Evolutionary conservation across 2,888 invertebrate species (phyloP).

Genomic region (Himalopsyche anomala): DNA sequence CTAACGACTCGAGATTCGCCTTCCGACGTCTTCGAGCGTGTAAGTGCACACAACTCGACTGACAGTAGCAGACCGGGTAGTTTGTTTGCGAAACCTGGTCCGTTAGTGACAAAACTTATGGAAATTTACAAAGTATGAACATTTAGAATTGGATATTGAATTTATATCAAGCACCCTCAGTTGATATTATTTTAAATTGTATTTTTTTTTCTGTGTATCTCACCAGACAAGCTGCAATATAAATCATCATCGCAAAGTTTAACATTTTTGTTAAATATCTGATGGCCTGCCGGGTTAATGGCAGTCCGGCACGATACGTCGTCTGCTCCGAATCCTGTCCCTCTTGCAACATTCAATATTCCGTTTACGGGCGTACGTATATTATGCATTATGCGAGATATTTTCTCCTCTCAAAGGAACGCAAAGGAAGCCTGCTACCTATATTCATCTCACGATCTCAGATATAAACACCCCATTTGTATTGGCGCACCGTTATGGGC

Average conservation of each 20-base stretch:
- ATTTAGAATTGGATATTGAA: too few relatives aligned
- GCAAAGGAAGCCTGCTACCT: constrained; percentile 23
- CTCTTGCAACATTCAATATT: constrained; percentile 59
- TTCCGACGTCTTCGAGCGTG: too few relatives aligned
- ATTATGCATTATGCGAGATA: constrained; percentile 53
- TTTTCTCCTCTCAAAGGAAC: constrained; percentile 52
- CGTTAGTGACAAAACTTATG: too few relatives aligned
- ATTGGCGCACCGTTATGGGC: constrained; percentile 10
- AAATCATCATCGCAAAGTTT: neutral
- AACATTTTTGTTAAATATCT: constrained; percentile 40
- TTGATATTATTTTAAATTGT: too few relatives aligned
- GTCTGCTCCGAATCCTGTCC: constrained; percentile 29
- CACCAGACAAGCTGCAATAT: neutral
- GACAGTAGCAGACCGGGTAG: too few relatives aligned
- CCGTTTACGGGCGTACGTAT: constrained; percentile 55
- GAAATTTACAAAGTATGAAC: too few relatives aligned
- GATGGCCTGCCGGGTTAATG: neutral
- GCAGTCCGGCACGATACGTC: constrained; percentile 11
- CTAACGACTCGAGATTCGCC: too few relatives aligned
- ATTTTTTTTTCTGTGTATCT: too few relatives aligned
- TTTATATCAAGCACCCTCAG: too few relatives aligned
- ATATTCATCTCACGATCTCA: constrained; percentile 50
- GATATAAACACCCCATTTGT: constrained; percentile 54
- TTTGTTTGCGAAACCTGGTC: too few relatives aligned
- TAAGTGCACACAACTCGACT: too few relatives aligned